Percentiles rank a stretch among this genome's conserved stretches.
Conservation (phyloP, 2,113 vertebrate species). For the Tragelaphus scriptus region DNA sequence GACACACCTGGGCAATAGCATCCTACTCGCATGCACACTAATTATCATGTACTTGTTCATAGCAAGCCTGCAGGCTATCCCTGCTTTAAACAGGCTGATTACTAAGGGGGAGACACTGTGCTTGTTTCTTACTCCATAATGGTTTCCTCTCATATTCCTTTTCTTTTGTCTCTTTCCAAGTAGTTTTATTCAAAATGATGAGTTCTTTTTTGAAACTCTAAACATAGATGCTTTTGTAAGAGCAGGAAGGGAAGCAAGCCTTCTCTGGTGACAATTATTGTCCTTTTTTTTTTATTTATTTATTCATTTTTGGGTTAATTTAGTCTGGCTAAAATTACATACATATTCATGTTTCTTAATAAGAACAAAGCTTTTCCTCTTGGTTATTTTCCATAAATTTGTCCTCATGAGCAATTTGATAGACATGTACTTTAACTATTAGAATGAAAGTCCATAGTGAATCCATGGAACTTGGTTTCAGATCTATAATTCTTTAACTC, state of each 20-base stretch:
- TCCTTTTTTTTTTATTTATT: conserved; percentile 77
- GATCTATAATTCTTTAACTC: conserved; percentile 72
- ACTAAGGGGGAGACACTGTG: background rate
- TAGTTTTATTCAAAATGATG: conserved; percentile 34
- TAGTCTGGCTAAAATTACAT: conserved; percentile 84
- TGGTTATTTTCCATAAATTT: conserved; percentile 83
- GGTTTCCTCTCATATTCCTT: background rate
- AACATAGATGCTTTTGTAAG: conserved; percentile 11
- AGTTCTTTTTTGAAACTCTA: conserved; percentile 18
- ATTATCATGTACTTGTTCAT: background rate
- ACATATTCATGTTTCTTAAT: conserved; percentile 85
- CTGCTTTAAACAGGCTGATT: background rate
- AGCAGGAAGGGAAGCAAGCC: background rate
- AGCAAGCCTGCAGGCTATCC: background rate
- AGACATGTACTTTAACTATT: conserved; percentile 72
- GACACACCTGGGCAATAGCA: background rate
- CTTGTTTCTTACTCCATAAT: background rate
- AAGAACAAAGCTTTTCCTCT: conserved; percentile 80
- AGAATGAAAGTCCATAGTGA: conserved; percentile 65
- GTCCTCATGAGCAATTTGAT: conserved; percentile 79
- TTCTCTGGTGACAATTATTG: conserved; percentile 68
- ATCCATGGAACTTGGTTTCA: conserved; percentile 52
- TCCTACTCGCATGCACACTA: background rate
- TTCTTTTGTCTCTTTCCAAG: conserved; percentile 32
- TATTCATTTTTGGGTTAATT: conserved; percentile 79